Evolutionary conservation across 2,113 vertebrate genomes (phyloP).

Genomic region (Colius striatus): DNA sequence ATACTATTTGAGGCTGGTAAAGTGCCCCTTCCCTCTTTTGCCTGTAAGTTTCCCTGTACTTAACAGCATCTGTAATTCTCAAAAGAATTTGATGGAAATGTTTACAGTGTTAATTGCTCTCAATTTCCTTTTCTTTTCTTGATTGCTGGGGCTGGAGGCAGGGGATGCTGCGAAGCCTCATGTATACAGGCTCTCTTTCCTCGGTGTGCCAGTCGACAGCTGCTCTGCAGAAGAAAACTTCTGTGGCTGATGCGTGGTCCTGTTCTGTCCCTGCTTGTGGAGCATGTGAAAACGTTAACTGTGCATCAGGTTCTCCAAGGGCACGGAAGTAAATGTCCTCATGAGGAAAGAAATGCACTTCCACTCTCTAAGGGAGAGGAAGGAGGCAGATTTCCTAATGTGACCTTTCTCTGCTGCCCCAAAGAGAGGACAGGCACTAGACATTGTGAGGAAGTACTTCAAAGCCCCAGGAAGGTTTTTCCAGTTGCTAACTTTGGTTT

Average conservation of each 20-base stretch:
- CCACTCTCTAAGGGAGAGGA: not conserved
- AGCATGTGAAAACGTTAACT: not conserved
- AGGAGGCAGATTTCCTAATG: not conserved
- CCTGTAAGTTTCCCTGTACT: not conserved
- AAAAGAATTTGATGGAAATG: not conserved
- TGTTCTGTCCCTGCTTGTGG: not conserved
- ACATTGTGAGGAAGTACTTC: not conserved
- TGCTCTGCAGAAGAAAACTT: not conserved
- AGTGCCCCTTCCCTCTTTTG: not conserved
- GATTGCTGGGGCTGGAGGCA: not conserved
- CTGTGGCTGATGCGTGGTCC: not conserved
- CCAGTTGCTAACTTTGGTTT: not conserved
- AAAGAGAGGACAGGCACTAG: not conserved
- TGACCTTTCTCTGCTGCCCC: not conserved
- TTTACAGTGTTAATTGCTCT: not conserved
- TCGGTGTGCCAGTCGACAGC: not conserved
- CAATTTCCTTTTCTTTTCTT: not conserved
- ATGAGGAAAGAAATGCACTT: not conserved
- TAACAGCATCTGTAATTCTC: not conserved
- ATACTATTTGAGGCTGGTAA: not conserved
- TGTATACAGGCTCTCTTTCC: not conserved
- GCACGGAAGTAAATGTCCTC: not conserved
- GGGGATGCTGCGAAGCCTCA: not conserved
- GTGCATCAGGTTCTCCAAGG: not conserved
- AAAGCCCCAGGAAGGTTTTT: not conserved